Evolutionary conservation across 30 jellyfish, hydroid and myxozoan genomes (phyloP).

Genomic region (Aurelia aurita): DNA sequence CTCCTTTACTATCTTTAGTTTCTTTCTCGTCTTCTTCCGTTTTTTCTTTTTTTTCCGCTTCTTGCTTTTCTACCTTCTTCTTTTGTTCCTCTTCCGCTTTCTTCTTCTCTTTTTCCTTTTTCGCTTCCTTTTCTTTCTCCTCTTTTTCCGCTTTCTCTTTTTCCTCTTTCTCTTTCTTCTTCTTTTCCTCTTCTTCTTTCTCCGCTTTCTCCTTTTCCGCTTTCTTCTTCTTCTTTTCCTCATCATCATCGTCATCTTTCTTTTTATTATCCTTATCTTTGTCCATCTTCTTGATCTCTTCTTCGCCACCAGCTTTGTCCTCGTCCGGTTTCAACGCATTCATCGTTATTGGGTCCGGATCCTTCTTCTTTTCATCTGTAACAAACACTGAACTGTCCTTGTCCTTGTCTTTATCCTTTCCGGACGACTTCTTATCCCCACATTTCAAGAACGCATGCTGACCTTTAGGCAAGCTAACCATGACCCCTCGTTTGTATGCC

Average conservation of each 20-base stretch:
- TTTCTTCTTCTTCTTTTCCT: constrained; percentile 19
- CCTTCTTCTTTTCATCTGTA: constrained; percentile 55
- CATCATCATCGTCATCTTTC: constrained; percentile 1
- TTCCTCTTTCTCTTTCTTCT: constrained; percentile 25
- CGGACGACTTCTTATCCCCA: constrained; percentile 73
- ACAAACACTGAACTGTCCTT: constrained; percentile 22
- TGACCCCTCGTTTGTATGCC: constrained; percentile 95
- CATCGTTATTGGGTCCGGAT: constrained; percentile 68
- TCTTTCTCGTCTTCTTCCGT: constrained; percentile 9
- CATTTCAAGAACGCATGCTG: constrained; percentile 94
- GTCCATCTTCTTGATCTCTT: constrained; percentile 19
- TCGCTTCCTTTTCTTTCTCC: constrained; percentile 35
- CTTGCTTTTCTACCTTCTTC: not conserved
- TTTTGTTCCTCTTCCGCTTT: constrained; percentile 32
- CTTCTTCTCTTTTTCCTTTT: constrained; percentile 9
- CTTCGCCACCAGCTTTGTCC: constrained; percentile 16
- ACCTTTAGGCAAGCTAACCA: constrained; percentile 96
- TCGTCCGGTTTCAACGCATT: constrained; percentile 55
- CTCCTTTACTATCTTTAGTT: constrained; percentile 32
- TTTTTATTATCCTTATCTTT: not conserved
- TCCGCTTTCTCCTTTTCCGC: constrained; percentile 37
- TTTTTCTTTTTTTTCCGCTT: constrained; percentile 5
- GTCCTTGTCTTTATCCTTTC: constrained; percentile 36
- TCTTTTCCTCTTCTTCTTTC: constrained; percentile 25
- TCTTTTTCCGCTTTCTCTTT: constrained; percentile 23